A percentile compares a stretch with the other conserved stretches of the same genome.
These are phyloP conservation scores for Aix galericulata DNA, from an alignment of 2,113 vertebrate species.

Conservation along the genomic window DNA sequence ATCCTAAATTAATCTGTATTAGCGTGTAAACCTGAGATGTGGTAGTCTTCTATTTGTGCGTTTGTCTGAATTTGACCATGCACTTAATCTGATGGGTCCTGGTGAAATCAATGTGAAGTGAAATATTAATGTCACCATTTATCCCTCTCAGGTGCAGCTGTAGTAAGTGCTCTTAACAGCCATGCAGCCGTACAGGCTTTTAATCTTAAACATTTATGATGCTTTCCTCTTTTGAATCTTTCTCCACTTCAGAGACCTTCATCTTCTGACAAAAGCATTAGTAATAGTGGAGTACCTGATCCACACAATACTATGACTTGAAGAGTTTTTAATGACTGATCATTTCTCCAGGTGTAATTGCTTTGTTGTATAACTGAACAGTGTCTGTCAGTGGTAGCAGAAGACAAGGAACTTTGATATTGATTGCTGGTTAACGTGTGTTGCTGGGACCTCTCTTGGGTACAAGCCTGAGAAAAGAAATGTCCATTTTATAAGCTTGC, in stretches of 20 bases:
- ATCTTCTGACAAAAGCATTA: not conserved
- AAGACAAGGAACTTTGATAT: not conserved
- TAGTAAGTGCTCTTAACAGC: not conserved
- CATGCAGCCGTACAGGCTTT: not conserved
- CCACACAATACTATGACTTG: not conserved
- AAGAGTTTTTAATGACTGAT: not conserved
- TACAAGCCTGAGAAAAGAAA: not conserved
- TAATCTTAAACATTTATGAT: not conserved
- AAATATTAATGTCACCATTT: not conserved
- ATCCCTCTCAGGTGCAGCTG: not conserved
- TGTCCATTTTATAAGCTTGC: rapidly evolving
- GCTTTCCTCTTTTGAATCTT: not conserved
- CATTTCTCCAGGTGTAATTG: not conserved
- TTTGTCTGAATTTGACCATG: not conserved
- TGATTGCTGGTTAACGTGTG: not conserved
- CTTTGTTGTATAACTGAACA: not conserved
- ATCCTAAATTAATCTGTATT: not conserved
- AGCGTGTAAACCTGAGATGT: not conserved
- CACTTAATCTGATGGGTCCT: not conserved
- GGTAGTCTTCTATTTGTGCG: not conserved
- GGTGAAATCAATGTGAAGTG: not conserved
- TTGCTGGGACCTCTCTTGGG: not conserved
- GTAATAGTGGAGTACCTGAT: not conserved
- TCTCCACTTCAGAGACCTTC: not conserved
- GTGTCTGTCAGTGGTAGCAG: not conserved